Conservation (phyloP, 1,140 invertebrate species). For the Brachionus sp. region DNA sequence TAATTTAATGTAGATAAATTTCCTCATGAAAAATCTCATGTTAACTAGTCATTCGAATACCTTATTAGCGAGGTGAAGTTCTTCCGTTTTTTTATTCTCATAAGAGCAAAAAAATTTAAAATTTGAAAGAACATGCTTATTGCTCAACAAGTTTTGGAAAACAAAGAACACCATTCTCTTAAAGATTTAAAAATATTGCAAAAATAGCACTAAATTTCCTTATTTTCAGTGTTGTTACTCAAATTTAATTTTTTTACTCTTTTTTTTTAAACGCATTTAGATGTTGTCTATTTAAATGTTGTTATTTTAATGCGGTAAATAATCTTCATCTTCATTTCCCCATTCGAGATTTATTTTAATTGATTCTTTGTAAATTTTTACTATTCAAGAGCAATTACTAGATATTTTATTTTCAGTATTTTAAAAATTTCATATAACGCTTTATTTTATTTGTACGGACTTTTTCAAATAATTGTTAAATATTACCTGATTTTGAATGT, state of each 20-base stretch:
- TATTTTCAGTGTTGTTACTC: neutral
- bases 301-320: neutral
- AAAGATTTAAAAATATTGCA: neutral
- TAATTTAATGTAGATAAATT: neutral
- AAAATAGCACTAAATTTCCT: slow-evolving; percentile 22
- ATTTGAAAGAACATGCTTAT: neutral
- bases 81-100: slow-evolving; percentile 28
- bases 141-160: slow-evolving; percentile 17
- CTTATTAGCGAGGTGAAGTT: slow-evolving; percentile 3
- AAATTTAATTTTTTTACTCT: neutral
- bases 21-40: neutral
- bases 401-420: neutral
- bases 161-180: neutral
- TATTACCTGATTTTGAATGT: neutral
- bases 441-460: neutral
- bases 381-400: neutral
- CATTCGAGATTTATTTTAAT: neutral
- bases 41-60: neutral
- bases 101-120: neutral
- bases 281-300: slow-evolving; percentile 12
- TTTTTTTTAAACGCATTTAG: neutral
- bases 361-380: neutral
- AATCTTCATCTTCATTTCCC: neutral
- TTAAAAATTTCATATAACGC: neutral
- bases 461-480: neutral